Evolutionary conservation across 2,797 vertebrate genomes (phyloP).

Genomic region (Phyllotis vaccarum): DNA sequence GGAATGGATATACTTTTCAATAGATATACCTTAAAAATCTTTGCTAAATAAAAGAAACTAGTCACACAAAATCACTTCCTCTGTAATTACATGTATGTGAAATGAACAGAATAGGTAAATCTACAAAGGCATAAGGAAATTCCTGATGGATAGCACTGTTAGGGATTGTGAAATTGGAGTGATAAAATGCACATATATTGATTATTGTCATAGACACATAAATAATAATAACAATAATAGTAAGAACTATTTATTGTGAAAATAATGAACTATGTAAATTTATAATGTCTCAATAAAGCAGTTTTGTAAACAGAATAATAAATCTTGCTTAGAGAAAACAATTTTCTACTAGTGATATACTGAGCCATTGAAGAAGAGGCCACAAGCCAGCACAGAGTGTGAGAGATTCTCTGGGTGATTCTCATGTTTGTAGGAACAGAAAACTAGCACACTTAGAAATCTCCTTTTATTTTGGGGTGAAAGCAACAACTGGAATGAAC

Average conservation of each 20-base stretch:
- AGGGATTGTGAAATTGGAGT: not conserved
- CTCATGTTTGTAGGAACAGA: slow-evolving; percentile 50
- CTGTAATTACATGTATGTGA: not conserved
- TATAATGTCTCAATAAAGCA: slow-evolving; percentile 38
- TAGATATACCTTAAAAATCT: not conserved
- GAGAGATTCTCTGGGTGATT: not conserved
- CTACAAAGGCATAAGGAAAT: not conserved
- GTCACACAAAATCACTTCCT: not conserved
- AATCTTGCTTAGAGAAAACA: not conserved
- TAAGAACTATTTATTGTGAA: not conserved
- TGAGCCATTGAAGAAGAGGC: not conserved
- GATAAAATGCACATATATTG: not conserved
- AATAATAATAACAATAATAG: not conserved
- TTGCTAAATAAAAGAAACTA: not conserved
- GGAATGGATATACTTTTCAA: no score
- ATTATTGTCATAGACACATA: not conserved
- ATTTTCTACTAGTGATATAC: not conserved
- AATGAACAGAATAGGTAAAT: not conserved
- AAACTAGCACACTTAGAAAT: slow-evolving; percentile 56
- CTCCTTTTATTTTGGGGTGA: slow-evolving; percentile 45
- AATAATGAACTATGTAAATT: not conserved
- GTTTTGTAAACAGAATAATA: slow-evolving; percentile 41
- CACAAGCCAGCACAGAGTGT: slow-evolving; percentile 17
- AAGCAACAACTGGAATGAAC: slow-evolving; percentile 70
- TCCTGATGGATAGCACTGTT: not conserved